phyloP scores from a whole-genome alignment of 2,888 invertebrate genomes.

The Boloria selene region DNA sequence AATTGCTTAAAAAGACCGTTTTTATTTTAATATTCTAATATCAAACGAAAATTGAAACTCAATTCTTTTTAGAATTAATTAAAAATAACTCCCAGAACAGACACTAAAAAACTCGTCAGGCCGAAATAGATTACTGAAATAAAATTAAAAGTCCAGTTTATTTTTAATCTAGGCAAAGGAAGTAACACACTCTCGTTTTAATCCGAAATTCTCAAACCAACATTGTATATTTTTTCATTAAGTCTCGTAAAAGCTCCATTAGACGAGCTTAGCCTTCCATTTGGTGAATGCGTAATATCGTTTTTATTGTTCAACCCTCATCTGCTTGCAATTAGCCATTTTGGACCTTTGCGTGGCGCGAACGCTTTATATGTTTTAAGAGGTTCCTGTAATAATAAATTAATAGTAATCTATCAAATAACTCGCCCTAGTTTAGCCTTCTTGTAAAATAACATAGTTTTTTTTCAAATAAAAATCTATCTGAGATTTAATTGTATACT shows the following conservation, averaged over 20 bases:
- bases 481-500: too few relatives aligned
- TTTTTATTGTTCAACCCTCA: slow-evolving; percentile 38
- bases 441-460: too few relatives aligned
- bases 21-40: too few relatives aligned
- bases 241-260: slow-evolving; percentile 30
- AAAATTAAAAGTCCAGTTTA: slow-evolving; percentile 11
- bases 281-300: slow-evolving; percentile 35
- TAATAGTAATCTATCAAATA: background rate
- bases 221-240: slow-evolving; percentile 26
- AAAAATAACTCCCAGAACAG: background rate
- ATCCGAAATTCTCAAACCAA: slow-evolving; percentile 8
- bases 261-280: slow-evolving; percentile 31
- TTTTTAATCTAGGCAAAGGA: slow-evolving; percentile 12
- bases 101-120: slow-evolving; percentile 9
- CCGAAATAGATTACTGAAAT: background rate
- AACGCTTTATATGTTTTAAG: slow-evolving; percentile 15
- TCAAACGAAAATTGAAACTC: background rate
- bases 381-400: slow-evolving; percentile 15
- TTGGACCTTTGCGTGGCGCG: slow-evolving; percentile 14
- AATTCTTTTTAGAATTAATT: background rate
- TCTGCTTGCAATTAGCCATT: slow-evolving; percentile 35
- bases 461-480: too few relatives aligned
- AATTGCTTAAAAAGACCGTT: too few relatives aligned
- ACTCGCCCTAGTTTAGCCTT: background rate
- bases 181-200: slow-evolving; percentile 10